phyloP scores from a whole-genome alignment of 2,113 vertebrate genomes.

The Pygathrix nemaeus region DNA sequence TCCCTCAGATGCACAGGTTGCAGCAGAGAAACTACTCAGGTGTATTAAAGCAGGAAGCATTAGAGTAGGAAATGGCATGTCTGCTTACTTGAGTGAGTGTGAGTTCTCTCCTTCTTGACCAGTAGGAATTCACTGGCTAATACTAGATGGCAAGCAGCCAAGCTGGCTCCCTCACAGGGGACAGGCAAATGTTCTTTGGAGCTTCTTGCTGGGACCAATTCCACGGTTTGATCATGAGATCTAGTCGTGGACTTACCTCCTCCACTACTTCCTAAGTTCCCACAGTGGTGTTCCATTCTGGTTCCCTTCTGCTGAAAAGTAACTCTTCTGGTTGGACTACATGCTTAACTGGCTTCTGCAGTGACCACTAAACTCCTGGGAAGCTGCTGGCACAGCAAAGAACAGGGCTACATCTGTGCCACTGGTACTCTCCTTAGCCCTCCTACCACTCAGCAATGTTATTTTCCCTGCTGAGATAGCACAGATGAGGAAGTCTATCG shows the following conservation, averaged over 20 bases:
- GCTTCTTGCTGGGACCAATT: neutral
- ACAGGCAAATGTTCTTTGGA: neutral
- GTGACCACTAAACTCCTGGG: neutral
- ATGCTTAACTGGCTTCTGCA: neutral
- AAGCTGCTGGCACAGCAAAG: neutral
- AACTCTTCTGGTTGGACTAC: neutral
- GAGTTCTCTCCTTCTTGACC: neutral
- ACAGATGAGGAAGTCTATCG: neutral
- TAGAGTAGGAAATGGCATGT: neutral
- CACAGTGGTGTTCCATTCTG: neutral
- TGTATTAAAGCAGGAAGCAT: neutral
- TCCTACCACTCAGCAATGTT: neutral
- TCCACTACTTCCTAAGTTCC: neutral
- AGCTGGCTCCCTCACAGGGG: neutral
- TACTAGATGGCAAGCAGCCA: neutral
- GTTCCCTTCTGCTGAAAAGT: neutral
- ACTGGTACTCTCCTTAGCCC: accelerated
- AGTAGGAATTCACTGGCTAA: neutral
- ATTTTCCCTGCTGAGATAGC: neutral
- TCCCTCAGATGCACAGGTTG: neutral
- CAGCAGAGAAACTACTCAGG: too few relatives aligned
- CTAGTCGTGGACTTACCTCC: neutral
- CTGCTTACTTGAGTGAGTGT: neutral
- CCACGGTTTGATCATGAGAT: neutral
- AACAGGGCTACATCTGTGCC: accelerated